phyloP scores from a whole-genome alignment of 1,140 invertebrate species.

The Eubasilissa regina region DNA sequence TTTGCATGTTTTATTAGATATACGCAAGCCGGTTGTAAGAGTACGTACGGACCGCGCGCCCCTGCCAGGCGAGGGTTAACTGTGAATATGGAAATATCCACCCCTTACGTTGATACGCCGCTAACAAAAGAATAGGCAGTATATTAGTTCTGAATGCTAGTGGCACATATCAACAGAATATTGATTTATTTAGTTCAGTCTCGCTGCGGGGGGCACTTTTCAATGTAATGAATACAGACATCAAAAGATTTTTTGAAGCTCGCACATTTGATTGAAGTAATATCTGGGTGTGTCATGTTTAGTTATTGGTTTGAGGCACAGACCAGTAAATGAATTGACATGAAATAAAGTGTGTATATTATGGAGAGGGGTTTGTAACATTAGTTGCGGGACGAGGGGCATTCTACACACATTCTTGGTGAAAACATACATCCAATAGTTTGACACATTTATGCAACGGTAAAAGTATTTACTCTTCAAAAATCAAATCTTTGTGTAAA shows the following conservation, averaged over 20 bases:
- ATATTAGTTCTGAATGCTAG: neutral
- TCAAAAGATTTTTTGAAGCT: conserved; percentile 13
- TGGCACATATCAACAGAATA: conserved; percentile 1
- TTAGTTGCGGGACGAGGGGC: too few relatives aligned
- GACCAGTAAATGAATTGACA: too few relatives aligned
- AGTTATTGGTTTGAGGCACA: neutral
- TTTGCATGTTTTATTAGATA: too few relatives aligned
- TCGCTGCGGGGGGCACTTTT: neutral
- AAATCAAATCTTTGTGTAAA: too few relatives aligned
- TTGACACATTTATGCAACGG: too few relatives aligned
- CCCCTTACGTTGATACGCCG: conserved; percentile 13
- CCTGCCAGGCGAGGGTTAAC: neutral
- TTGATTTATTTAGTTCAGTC: conserved; percentile 1
- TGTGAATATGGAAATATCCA: conserved; percentile 15
- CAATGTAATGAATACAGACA: neutral
- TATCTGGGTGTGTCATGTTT: neutral
- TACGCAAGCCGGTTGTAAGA: too few relatives aligned
- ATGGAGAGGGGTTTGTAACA: too few relatives aligned
- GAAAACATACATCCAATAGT: too few relatives aligned
- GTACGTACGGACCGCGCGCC: too few relatives aligned
- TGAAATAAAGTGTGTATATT: too few relatives aligned
- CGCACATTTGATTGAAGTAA: neutral
- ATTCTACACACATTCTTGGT: too few relatives aligned
- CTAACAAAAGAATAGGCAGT: conserved; percentile 12
- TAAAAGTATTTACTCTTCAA: too few relatives aligned